Conservation (phyloP, 2,797 vertebrate genomes). For the Oreortyx pictus region DNA sequence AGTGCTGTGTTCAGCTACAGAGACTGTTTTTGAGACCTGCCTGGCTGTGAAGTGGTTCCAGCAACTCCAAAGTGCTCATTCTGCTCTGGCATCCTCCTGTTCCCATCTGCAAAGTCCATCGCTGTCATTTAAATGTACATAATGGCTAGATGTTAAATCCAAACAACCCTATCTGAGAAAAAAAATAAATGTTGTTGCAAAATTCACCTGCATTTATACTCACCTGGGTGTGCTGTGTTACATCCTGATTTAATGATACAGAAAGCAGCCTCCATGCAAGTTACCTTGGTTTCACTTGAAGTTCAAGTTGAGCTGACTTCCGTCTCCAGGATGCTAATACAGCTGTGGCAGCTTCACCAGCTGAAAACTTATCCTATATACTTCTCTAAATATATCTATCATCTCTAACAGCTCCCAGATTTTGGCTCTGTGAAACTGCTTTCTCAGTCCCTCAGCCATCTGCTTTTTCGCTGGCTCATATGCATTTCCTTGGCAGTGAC, state of each 20-base stretch:
- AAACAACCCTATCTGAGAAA: neutral
- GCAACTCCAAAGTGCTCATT: neutral
- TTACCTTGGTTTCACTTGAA: neutral
- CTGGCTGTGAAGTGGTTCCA: neutral
- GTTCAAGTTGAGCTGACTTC: neutral
- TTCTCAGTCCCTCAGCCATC: neutral
- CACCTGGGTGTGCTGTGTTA: fast-evolving
- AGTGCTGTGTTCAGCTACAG: neutral
- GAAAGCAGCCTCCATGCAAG: neutral
- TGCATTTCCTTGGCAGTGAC: neutral
- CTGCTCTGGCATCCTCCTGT: neutral
- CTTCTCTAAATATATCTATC: neutral
- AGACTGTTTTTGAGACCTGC: neutral
- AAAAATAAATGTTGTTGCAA: neutral
- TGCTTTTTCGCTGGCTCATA: neutral
- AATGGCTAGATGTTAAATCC: neutral
- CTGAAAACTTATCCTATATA: neutral
- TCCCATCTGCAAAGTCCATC: neutral
- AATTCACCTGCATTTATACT: neutral
- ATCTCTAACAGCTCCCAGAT: neutral
- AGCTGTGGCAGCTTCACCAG: neutral
- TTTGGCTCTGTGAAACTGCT: neutral
- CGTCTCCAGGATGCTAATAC: neutral
- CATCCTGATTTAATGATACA: fast-evolving
- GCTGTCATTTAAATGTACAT: neutral